Evolutionary conservation across 2,888 invertebrate species (phyloP), one percentile per base, ranked within the genome.

Genomic region (Tineola bisselliella): DNA sequence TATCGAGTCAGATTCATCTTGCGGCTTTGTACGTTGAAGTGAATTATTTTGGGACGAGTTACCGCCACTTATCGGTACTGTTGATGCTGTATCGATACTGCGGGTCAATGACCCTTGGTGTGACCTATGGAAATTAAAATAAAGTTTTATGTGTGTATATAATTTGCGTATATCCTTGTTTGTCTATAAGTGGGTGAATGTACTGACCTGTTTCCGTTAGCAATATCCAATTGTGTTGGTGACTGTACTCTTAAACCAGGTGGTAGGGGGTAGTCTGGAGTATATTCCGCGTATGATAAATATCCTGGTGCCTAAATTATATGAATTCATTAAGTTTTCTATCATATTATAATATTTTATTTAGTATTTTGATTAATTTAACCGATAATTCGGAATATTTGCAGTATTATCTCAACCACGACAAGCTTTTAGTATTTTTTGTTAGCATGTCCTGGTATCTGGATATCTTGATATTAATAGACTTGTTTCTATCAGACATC

Each of bases 71-170:
- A 84, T 64, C 0, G 84, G 87, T 0, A 84, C 66, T 33, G 87
- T 87, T 8, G 87, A 87, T 12, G 84, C 73, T 0, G 86, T 86
- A 68, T 87, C 87, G 62, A 86, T 86, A 64, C 84, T 84, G 31
- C 86, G 79, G 64, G 87, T 86, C 68, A 87, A 64, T 66, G 86
- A 86, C 59, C 84, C 86, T 77, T 86, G 87, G 15, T 80, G 77
- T 0, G 86, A 86, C 65, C 86, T 86, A 69, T 19, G 18, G 38
- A 25, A 10, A 5, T 43, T 8, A 43, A 12, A 43, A 43, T 43
- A 3, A n/a, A 43, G 3, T 43, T n/a, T 43, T n/a, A n/a, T n/a
- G n/a, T n/a, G n/a, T n/a, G n/a, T n/a, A n/a, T n/a, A n/a, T n/a
- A n/a, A n/a, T n/a, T n/a, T n/a, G n/a, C n/a, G n/a, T n/a, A n/a